Percentiles rank a stretch among this genome's conserved stretches.
phyloP scores from a whole-genome alignment of 2,888 invertebrate genomes.

The Orthosia cruda region DNA sequence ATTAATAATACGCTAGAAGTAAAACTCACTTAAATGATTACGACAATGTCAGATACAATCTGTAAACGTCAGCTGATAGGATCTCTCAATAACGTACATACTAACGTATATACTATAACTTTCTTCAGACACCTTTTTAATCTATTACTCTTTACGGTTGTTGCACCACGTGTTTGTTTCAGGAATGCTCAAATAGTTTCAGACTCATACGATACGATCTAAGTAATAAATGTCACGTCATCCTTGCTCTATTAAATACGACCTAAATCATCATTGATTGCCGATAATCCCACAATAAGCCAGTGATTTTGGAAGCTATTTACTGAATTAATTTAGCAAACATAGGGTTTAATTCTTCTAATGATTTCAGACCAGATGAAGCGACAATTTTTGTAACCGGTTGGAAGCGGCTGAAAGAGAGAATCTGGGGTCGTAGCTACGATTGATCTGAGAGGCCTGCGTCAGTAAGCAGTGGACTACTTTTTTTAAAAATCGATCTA shows the following conservation, averaged over 20 bases:
- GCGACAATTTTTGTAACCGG: background rate
- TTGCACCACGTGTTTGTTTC: background rate
- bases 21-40: background rate
- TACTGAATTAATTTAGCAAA: background rate
- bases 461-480: too few relatives aligned
- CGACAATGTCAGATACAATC: background rate
- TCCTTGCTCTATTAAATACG: background rate
- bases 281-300: background rate
- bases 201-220: background rate
- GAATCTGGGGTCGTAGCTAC: background rate
- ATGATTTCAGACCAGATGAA: background rate
- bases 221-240: background rate
- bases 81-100: conserved; percentile 8
- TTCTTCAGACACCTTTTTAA: conserved; percentile 5
- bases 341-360: too few relatives aligned
- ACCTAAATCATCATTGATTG: background rate
- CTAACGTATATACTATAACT: conserved; percentile 12
- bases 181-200: background rate
- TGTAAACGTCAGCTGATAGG: conserved; percentile 6
- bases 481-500: too few relatives aligned
- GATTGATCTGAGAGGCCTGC: background rate
- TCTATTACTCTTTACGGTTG: conserved; percentile 2
- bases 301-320: background rate
- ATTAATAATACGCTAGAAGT: background rate
- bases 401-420: background rate